These are phyloP conservation scores for Oopsacas minuta DNA, from an alignment of 37 sponge, comb jelly and placozoan genomes.

Conservation along the genomic window DNA sequence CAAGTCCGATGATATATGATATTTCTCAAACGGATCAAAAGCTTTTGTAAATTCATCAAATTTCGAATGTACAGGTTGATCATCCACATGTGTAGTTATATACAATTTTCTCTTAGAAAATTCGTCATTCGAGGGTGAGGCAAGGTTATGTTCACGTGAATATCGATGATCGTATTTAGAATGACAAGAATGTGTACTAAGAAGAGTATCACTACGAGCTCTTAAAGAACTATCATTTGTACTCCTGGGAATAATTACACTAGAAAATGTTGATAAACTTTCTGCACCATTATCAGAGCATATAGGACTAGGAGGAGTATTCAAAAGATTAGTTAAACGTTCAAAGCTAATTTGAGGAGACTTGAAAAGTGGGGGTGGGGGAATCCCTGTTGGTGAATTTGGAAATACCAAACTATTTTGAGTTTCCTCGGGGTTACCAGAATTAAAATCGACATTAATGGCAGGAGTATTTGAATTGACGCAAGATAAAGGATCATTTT, in stretches of 20 bases:
- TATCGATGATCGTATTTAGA: not conserved
- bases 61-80: too few species aligned
- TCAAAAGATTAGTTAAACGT: not conserved
- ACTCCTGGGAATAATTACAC: not conserved
- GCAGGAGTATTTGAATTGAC: too few species aligned
- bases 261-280: not conserved
- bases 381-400: not conserved
- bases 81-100: not conserved
- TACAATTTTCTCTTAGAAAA: not conserved
- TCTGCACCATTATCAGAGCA: not conserved
- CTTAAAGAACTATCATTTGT: not conserved
- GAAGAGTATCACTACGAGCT: not conserved
- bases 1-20: too few species aligned
- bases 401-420: not conserved
- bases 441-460: too few species aligned
- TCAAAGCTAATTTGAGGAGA: not conserved
- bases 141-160: not conserved
- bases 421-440: not conserved
- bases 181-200: not conserved
- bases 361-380: not conserved
- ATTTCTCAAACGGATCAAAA: too few species aligned
- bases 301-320: not conserved
- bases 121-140: not conserved
- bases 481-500: too few species aligned
- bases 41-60: not conserved